Evolutionary conservation across 2,113 vertebrate species (phyloP), one percentile per base, ranked within the genome.

Genomic region (Chaenogobius annularis): DNA sequence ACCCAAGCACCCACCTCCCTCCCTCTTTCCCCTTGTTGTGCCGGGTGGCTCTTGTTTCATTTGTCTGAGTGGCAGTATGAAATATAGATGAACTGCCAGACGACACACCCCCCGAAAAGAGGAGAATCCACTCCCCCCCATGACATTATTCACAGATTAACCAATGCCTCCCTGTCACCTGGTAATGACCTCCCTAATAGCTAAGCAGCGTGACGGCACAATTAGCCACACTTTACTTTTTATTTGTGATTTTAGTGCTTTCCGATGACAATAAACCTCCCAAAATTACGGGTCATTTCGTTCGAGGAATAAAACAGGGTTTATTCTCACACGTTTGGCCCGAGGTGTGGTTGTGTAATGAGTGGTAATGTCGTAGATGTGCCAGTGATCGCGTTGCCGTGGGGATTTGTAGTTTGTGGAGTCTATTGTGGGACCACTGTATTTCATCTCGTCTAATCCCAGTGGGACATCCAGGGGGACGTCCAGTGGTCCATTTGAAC

Each of bases 11-110:
- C 23, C 54, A 12, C 20, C 55, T 7, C 55, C 22, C 54, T 23
- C 54, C 20, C 52, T 9, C 52, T 20, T n/a, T 23, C 55, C 55
- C 55, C 55, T 58, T 58, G 55, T 97, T 97, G 87, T 91, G 98
- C 97, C 95, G 95, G 96, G 95, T 96, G 96, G 96, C 96, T 98
- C 96, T 94, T 95, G 96, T 98, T 98, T 97, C 96, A 97, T 98
- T 98, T 98, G 95, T 98, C 95, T 98, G 97, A 98, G 96, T 98
- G 97, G 96, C 95, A 93, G 95, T 72, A 98, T 99, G 94, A 99
- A 99, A 98, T 96, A 99, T 99, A 95, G 95, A 99, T 99, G 97
- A 98, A 95, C 95, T 95, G 95, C 95, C 95, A 97, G 95, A 95
- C 96, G 79, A 91, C 89, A 85, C 87, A 83, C 78, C 69, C 83